Percentiles rank a stretch among this genome's conserved stretches.
Conservation (phyloP, 2,113 vertebrate genomes). For the Colinus virginianus region DNA sequence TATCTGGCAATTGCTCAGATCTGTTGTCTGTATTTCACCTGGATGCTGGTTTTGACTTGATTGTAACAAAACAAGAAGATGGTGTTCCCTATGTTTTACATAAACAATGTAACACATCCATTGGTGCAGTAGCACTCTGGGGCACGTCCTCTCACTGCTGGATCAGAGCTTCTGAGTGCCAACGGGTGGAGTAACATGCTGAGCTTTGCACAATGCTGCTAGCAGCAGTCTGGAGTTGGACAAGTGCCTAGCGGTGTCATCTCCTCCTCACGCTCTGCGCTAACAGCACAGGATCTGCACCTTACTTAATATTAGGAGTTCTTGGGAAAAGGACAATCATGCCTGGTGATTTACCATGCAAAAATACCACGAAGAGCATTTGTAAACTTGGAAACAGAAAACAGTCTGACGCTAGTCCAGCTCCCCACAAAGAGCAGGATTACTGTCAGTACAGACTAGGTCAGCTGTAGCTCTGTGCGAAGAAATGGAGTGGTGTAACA, state of each 20-base stretch:
- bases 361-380: background rate
- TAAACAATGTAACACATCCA: background rate
- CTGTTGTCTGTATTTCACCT: conserved; percentile 18
- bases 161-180: background rate
- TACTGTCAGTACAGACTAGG: background rate
- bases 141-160: background rate
- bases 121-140: background rate
- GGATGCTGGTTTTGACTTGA: conserved; percentile 1
- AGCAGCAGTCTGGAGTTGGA: background rate
- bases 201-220: background rate
- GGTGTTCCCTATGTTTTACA: background rate
- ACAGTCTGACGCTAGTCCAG: background rate
- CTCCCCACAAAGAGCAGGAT: background rate
- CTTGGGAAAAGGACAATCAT: background rate
- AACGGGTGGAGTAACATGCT: background rate
- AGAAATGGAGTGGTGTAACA: background rate
- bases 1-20: background rate
- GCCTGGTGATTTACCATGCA: background rate
- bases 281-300: background rate
- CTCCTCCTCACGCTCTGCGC: background rate
- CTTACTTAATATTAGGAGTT: background rate
- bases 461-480: background rate
- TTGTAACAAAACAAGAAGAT: background rate
- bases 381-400: background rate
- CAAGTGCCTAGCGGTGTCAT: background rate